Conservation (phyloP, 2,888 invertebrate species). For the Mesoligia furuncula region DNA sequence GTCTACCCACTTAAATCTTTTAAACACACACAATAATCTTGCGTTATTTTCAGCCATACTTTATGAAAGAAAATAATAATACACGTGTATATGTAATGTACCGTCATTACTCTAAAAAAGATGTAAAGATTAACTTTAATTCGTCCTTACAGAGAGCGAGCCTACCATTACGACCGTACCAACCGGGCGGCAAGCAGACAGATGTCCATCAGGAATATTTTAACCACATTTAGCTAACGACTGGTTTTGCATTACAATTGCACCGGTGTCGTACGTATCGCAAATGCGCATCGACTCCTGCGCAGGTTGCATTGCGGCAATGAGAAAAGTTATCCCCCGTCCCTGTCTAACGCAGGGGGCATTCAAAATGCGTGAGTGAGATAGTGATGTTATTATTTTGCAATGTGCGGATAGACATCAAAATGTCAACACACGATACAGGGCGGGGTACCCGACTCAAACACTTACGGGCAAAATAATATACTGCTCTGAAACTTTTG, state of each 20-base stretch:
- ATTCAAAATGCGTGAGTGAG: constrained; percentile 55
- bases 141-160: constrained; percentile 38
- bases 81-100: constrained; percentile 21
- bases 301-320: constrained; percentile 70
- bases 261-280: constrained; percentile 69
- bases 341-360: constrained; percentile 26
- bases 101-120: constrained; percentile 59
- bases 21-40: constrained; percentile 9
- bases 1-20: constrained; percentile 11
- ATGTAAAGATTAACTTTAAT: constrained; percentile 67
- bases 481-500: neutral
- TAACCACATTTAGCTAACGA: constrained; percentile 72
- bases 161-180: constrained; percentile 54
- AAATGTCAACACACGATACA: constrained; percentile 75
- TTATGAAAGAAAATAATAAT: constrained; percentile 45
- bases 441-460: constrained; percentile 51
- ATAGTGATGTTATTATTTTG: constrained; percentile 67
- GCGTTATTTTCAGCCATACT: constrained; percentile 10
- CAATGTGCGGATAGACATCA: constrained; percentile 72
- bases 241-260: constrained; percentile 70
- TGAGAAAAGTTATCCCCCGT: constrained; percentile 61
- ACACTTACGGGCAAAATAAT: constrained; percentile 54
- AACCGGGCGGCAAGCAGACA: constrained; percentile 60
- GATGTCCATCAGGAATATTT: constrained; percentile 75
- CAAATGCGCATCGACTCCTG: constrained; percentile 70